Conservation (phyloP, 2,888 invertebrate species). For the Octodonta nipae region DNA sequence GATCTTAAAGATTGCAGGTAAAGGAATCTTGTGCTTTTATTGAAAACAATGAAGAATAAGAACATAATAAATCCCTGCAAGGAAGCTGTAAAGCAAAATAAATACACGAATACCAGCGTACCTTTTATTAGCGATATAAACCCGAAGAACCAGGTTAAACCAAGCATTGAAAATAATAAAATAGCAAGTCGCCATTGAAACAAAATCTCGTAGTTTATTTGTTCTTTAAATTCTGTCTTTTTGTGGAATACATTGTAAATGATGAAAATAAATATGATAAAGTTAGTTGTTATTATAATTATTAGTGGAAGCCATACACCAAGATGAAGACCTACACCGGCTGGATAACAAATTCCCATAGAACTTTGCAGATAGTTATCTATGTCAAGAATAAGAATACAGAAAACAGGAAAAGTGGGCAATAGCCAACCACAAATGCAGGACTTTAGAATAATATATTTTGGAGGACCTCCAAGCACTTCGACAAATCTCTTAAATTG, state of each 20-base stretch:
- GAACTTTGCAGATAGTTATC: conserved; percentile 36
- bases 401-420: conserved; percentile 41
- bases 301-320: conserved; percentile 44
- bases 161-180: conserved; percentile 46
- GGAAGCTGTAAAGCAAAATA: conserved; percentile 43
- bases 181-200: conserved; percentile 45
- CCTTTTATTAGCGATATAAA: conserved; percentile 35
- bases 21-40: conserved; percentile 43
- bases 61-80: conserved; percentile 49
- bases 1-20: conserved; percentile 25
- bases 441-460: conserved; percentile 38
- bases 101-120: conserved; percentile 30
- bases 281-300: conserved; percentile 42
- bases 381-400: conserved; percentile 38
- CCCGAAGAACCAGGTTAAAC: conserved; percentile 48
- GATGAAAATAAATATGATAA: conserved; percentile 44
- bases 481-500: conserved; percentile 54
- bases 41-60: conserved; percentile 45
- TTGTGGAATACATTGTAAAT: conserved; percentile 39
- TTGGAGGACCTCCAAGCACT: conserved; percentile 45
- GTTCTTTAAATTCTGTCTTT: conserved; percentile 22
- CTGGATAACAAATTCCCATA: conserved; percentile 41
- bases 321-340: conserved; percentile 41
- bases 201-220: conserved; percentile 22
- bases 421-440: conserved; percentile 51